Evolutionary conservation across 1,140 invertebrate genomes (phyloP).

Genomic region (Pseudomyrmex cubaensis): DNA sequence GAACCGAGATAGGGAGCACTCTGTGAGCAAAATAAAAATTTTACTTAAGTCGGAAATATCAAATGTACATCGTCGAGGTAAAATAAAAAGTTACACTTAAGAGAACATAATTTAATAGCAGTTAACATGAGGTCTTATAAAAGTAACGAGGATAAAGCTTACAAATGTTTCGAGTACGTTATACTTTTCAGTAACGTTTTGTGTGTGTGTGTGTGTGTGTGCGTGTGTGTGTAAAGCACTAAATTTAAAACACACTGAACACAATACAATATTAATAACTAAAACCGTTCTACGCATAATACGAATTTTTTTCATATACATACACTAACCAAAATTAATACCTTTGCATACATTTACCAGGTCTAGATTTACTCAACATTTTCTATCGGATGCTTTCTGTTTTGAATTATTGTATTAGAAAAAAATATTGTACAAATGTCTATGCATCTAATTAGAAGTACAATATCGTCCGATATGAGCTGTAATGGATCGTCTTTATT

Average conservation of each 20-base stretch:
- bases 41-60: slow-evolving; percentile 39
- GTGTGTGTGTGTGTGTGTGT: no score
- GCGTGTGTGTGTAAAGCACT: no score
- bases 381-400: no score
- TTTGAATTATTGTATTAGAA: no score
- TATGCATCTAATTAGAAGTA: no score
- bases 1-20: slow-evolving; percentile 29
- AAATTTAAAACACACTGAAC: slow-evolving; percentile 24
- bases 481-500: no score
- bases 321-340: no score
- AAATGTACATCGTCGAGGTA: slow-evolving; percentile 32
- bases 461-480: no score
- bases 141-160: slow-evolving; percentile 18
- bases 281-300: background rate
- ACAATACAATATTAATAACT: slow-evolving; percentile 37
- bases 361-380: no score
- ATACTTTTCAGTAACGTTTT: background rate
- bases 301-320: no score
- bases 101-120: slow-evolving; percentile 27
- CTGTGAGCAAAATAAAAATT: slow-evolving; percentile 40
- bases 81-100: slow-evolving; percentile 19
- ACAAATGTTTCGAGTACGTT: background rate
- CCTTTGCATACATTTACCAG: no score
- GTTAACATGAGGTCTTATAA: slow-evolving; percentile 28
- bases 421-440: no score